Base-by-base conservation (phyloP, 2,797 vertebrate species). In the Karalla daura region DNA sequence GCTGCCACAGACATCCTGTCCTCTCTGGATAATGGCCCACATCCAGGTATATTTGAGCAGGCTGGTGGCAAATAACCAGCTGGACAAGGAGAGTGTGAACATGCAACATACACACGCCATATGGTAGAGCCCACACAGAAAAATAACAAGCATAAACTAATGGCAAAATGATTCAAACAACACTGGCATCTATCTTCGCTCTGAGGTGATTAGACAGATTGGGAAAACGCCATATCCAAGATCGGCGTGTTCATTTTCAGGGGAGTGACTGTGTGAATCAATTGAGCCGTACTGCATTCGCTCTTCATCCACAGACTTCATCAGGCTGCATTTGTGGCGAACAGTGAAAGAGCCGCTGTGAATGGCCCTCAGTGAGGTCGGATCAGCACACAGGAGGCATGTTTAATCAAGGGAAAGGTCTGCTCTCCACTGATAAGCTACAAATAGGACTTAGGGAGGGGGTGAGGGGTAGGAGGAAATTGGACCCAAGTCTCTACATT, bases 371-470 rank as follows among this genome's bases (percentile, higher is more conserved):
- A 54, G 30, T 2, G 17, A 71, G 32, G 53, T 28, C 32, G 39
- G 53, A 32, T 58, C 55, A 54, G 63, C 60, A 37, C 49, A 74
- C 54, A 61, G 78, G 73, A 79, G 69, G 74, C 66, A 55, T 69
- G 50, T 72, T 61, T 62, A 76, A 71, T 83, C 53, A 63, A 25
- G 53, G 66, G 55, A 76, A 76, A 50, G 52, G 71, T 80, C 85
- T 90, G 86, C 60, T 65, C 39, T 76, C 39, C 20, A 13, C 73
- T 81, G 85, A 91, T 89, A 87, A 88, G 79, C 37, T 23, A 54
- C 40, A 53, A 74, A 78, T 65, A 75, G 17, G 54, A 53, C 28
- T n/a, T 8, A n/a, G n/a, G n/a, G n/a, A n/a, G n/a, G n/a, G n/a
- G n/a, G n/a, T n/a, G n/a, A n/a, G n/a, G n/a, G n/a, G n/a, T n/a